Conservation (phyloP, 2,888 invertebrate genomes). For the Acronicta alni region DNA sequence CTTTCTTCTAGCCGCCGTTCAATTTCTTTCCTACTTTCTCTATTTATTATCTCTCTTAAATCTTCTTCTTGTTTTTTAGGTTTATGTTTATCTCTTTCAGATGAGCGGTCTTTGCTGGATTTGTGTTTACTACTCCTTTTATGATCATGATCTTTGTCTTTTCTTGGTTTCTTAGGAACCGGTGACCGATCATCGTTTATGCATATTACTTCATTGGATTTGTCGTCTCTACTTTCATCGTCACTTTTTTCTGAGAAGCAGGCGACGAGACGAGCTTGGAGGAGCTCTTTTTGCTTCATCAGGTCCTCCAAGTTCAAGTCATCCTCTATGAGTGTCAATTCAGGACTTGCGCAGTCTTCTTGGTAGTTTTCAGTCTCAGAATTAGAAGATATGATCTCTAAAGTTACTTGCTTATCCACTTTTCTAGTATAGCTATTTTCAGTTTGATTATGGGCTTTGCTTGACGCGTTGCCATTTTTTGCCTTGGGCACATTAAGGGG, state of each 20-base stretch:
- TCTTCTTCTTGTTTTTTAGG: constrained; percentile 77
- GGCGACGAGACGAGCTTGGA: constrained; percentile 94
- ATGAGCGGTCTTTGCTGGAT: constrained; percentile 73
- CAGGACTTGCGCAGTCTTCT: constrained; percentile 92
- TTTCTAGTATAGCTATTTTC: constrained; percentile 51
- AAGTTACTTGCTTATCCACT: constrained; percentile 66
- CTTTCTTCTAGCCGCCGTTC: constrained; percentile 70
- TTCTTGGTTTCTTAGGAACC: constrained; percentile 76
- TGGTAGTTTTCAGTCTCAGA: constrained; percentile 91
- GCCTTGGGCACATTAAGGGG: constrained; percentile 49
- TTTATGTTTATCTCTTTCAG: constrained; percentile 71
- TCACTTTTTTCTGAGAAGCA: constrained; percentile 92
- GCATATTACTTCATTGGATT: constrained; percentile 82
- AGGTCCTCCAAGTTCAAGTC: constrained; percentile 96
- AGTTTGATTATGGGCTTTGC: constrained; percentile 56
- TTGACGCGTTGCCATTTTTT: constrained; percentile 71
- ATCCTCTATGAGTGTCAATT: constrained; percentile 94
- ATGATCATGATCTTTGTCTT: constrained; percentile 64
- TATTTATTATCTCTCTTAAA: constrained; percentile 79
- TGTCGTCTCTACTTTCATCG: constrained; percentile 78
- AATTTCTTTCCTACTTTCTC: constrained; percentile 74
- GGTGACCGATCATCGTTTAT: constrained; percentile 84
- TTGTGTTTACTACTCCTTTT: constrained; percentile 81
- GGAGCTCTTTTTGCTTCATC: constrained; percentile 95
- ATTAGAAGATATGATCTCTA: constrained; percentile 92